These are phyloP conservation scores for Paraplagusia blochii DNA, from an alignment of 2,113 vertebrate species.

Conservation along the genomic window DNA sequence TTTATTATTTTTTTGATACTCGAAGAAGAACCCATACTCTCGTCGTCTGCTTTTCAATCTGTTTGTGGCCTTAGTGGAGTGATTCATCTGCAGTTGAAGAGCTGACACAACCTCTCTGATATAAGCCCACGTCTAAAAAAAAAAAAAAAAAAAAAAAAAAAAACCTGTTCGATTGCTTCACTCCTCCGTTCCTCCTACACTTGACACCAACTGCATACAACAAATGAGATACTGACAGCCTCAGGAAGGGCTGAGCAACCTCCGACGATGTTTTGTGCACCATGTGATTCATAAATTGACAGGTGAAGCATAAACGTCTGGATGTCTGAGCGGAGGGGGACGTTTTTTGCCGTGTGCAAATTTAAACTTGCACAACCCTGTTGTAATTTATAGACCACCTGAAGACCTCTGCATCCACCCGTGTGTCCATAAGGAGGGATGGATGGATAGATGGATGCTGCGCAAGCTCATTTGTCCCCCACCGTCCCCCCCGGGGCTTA, in stretches of 20 bases:
- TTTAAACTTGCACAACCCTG: conserved; percentile 5
- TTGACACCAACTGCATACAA: not conserved
- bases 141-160: conserved; percentile 1
- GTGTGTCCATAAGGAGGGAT: conserved; percentile 55
- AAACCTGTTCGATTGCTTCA: conserved; percentile 5
- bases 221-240: conserved; percentile 17
- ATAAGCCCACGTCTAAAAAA: not conserved
- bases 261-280: not conserved
- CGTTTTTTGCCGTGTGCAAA: conserved; percentile 27
- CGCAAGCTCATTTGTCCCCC: conserved; percentile 57
- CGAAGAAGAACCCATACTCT: conserved; percentile 5
- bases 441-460: not conserved
- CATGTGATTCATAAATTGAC: conserved; percentile 11
- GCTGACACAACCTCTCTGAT: conserved; percentile 11
- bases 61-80: not conserved
- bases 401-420: conserved; percentile 30
- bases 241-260: not conserved
- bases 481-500: conserved; percentile 21
- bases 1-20: conserved; percentile 31
- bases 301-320: conserved; percentile 16
- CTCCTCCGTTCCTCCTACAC: conserved; percentile 1
- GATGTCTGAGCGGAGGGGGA: conserved; percentile 4
- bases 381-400: conserved; percentile 48
- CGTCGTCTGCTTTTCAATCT: conserved; percentile 10
- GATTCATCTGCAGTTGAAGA: not conserved